Evolutionary conservation across 2,113 vertebrate species (phyloP).

Genomic region (Melospiza melodia): DNA sequence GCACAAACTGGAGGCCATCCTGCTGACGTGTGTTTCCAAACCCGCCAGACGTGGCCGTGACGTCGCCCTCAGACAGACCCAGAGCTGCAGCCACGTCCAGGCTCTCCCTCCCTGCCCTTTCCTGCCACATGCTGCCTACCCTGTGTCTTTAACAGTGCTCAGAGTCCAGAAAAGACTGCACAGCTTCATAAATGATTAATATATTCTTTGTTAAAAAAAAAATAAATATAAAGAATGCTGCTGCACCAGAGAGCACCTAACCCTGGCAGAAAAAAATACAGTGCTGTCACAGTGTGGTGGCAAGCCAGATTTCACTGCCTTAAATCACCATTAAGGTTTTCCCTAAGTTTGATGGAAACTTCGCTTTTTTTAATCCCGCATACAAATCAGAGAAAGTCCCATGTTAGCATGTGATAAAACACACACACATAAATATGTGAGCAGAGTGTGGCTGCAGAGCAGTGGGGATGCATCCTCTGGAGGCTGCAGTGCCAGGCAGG

Average conservation of each 20-base stretch:
- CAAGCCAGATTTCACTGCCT: constrained; percentile 43
- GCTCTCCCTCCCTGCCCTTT: background rate
- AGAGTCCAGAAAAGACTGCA: background rate
- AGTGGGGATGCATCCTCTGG: constrained; percentile 9
- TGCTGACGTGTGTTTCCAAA: background rate
- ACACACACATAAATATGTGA: constrained; percentile 40
- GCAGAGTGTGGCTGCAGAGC: background rate
- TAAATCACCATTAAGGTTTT: constrained; percentile 67
- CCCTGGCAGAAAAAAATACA: constrained; percentile 57
- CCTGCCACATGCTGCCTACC: background rate
- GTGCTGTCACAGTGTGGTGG: constrained; percentile 42
- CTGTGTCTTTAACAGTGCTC: constrained; percentile 26
- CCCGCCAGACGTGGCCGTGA: background rate
- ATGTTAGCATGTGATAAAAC: constrained; percentile 41
- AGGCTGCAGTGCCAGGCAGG: constrained; percentile 23
- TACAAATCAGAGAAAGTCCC: constrained; percentile 46
- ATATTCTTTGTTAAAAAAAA: background rate
- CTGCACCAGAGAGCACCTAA: constrained; percentile 28
- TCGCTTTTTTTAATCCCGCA: background rate
- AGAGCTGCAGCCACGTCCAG: background rate
- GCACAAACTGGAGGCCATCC: constrained; percentile 2
- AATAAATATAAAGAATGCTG: background rate
- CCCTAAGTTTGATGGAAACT: constrained; percentile 39
- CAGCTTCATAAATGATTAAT: constrained; percentile 48
- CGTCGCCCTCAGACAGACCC: background rate